Conservation (phyloP, 2,888 invertebrate genomes). For the Eremobia ochroleuca region DNA sequence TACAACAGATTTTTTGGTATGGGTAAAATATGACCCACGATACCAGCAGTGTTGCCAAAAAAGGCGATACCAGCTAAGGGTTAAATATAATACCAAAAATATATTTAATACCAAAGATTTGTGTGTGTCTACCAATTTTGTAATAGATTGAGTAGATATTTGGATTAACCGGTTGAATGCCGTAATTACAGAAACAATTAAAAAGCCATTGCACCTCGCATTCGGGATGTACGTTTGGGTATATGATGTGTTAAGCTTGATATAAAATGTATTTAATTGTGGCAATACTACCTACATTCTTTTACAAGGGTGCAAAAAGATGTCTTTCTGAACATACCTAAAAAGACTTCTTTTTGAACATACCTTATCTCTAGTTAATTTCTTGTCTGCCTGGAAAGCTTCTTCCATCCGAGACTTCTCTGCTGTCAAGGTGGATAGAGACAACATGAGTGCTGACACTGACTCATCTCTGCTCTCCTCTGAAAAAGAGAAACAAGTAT, state of each 20-base stretch:
- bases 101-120: no score
- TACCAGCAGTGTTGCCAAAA: no score
- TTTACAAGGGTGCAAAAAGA: background rate
- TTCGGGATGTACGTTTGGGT: no score
- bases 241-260: background rate
- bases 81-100: no score
- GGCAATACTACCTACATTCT: background rate
- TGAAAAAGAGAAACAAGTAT: constrained; percentile 57
- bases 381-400: constrained; percentile 94
- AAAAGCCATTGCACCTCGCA: no score
- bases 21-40: no score
- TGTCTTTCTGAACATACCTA: constrained; percentile 81
- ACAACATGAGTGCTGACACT: constrained; percentile 92
- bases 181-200: no score
- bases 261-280: background rate
- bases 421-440: constrained; percentile 94
- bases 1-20: no score
- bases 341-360: background rate
- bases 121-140: no score
- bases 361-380: constrained; percentile 91
- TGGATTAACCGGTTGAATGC: no score
- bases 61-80: no score
- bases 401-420: constrained; percentile 97
- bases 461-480: constrained; percentile 79
- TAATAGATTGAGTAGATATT: no score